Percentiles rank a stretch among this genome's conserved stretches.
Conservation (phyloP, 2,113 vertebrate species). For the Phyllopteryx taeniolatus region DNA sequence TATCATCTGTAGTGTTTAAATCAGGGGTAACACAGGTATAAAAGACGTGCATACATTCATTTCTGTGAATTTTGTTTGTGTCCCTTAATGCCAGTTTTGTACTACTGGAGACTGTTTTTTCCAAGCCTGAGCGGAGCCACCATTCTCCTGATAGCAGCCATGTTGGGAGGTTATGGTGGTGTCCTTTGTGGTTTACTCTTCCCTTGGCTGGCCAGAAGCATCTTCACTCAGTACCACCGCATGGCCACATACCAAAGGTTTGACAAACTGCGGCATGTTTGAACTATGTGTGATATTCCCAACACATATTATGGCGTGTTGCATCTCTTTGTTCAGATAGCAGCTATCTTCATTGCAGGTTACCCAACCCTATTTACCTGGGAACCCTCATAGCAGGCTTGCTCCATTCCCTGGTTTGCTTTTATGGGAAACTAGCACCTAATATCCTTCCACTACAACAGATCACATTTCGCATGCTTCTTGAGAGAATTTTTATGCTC, state of each 20-base stretch:
- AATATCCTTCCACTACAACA: slow-evolving; percentile 72
- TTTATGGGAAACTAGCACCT: slow-evolving; percentile 71
- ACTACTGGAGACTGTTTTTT: slow-evolving; percentile 74
- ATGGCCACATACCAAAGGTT: slow-evolving; percentile 76
- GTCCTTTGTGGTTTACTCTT: slow-evolving; percentile 68
- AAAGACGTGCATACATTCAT: not conserved
- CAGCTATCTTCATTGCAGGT: slow-evolving; percentile 53
- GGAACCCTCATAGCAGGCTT: slow-evolving; percentile 74
- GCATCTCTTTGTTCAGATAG: not conserved
- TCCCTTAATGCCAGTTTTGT: slow-evolving; percentile 62
- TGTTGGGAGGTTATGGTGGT: slow-evolving; percentile 70
- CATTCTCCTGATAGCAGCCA: slow-evolving; percentile 68
- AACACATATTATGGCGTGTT: not conserved
- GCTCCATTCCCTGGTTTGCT: slow-evolving; percentile 73
- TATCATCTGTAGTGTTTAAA: slow-evolving; percentile 7
- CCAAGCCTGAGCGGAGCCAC: slow-evolving; percentile 66
- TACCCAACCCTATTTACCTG: slow-evolving; percentile 76
- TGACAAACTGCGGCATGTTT: slow-evolving; percentile 4
- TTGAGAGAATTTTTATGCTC: not conserved
- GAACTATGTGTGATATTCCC: not conserved
- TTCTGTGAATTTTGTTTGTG: not conserved
- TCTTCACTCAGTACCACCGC: slow-evolving; percentile 75
- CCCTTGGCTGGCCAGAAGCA: slow-evolving; percentile 72
- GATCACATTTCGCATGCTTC: not conserved
- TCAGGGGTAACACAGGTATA: not conserved